Evolutionary conservation across 2,797 vertebrate genomes (phyloP).

Genomic region (Phataginus tetradactyla): DNA sequence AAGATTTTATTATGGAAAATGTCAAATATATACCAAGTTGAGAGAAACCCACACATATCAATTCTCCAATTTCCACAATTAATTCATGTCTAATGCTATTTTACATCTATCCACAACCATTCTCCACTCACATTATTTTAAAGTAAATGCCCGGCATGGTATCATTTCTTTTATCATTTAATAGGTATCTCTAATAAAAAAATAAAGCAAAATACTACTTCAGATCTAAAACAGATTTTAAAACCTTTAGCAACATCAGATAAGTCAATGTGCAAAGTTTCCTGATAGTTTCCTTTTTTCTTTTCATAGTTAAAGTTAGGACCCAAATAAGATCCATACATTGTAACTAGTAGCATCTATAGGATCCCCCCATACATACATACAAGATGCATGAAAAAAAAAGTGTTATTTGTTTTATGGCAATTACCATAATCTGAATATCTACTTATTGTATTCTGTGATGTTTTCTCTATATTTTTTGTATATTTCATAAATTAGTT

Average conservation of each 20-base stretch:
- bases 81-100: neutral
- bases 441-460: neutral
- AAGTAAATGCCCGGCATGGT: neutral
- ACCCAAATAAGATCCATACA: neutral
- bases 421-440: neutral
- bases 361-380: too few relatives aligned
- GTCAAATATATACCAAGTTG: neutral
- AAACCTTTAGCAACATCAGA: neutral
- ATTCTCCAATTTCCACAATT: neutral
- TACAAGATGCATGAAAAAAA: neutral
- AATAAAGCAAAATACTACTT: neutral
- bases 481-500: neutral
- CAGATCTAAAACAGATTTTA: neutral
- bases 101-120: neutral
- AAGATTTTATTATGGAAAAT: neutral
- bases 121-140: neutral
- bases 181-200: neutral
- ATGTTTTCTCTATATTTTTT: neutral
- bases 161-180: neutral
- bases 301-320: neutral
- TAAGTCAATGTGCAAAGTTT: neutral
- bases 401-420: neutral
- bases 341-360: neutral
- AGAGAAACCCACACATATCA: neutral
- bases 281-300: neutral